Conservation (phyloP, 2,888 invertebrate genomes). For the Cyclophora punctaria region DNA sequence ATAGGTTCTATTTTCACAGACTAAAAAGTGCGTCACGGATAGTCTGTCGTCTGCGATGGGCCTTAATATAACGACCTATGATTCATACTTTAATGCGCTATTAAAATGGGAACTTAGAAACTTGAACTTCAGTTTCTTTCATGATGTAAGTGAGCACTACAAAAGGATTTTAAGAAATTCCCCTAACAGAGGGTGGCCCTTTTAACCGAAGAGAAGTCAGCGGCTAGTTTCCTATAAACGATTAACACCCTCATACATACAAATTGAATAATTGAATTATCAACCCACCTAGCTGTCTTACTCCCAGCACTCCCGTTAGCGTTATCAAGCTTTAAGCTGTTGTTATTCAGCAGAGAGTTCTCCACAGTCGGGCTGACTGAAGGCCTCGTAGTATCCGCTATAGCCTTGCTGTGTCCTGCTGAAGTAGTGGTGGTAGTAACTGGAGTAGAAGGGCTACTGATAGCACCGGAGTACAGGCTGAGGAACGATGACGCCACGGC, state of each 20-base stretch:
- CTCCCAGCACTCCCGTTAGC: conserved; percentile 67
- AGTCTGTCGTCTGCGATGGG: no score
- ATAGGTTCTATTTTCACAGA: no score
- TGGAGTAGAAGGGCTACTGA: conserved; percentile 59
- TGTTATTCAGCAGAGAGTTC: conserved; percentile 58
- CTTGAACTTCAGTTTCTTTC: no score
- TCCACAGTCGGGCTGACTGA: conserved; percentile 55
- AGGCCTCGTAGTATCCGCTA: conserved; percentile 53
- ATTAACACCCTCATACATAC: background rate
- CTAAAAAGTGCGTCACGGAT: no score
- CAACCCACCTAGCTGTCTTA: conserved; percentile 57
- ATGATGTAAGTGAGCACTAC: no score
- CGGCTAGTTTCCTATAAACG: no score
- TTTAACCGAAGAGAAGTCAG: no score
- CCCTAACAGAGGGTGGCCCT: no score
- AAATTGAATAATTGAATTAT: background rate
- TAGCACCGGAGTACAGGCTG: conserved; percentile 66
- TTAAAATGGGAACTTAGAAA: no score
- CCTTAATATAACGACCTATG: no score
- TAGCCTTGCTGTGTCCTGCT: conserved; percentile 51
- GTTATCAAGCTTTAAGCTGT: conserved; percentile 63
- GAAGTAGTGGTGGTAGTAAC: conserved; percentile 37
- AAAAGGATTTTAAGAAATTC: no score
- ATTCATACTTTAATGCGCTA: no score
- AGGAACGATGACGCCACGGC: conserved; percentile 67